These are phyloP conservation scores for Bovichtus diacanthus DNA, from an alignment of 2,797 vertebrate species.

Conservation along the genomic window DNA sequence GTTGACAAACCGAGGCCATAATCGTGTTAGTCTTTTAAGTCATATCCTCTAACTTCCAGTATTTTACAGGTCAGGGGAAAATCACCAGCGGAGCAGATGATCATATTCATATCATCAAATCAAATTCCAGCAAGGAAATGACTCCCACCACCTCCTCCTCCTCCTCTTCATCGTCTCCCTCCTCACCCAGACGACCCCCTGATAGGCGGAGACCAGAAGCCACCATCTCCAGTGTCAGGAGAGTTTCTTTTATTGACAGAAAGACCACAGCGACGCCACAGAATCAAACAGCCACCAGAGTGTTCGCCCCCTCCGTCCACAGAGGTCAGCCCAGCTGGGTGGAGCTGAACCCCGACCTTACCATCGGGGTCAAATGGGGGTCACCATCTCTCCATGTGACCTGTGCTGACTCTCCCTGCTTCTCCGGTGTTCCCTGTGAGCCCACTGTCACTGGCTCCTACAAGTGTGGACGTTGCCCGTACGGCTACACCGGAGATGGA, in stretches of 20 bases:
- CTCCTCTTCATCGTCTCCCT: constrained; percentile 46
- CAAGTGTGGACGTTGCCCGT: constrained; percentile 87
- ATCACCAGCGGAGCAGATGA: constrained; percentile 39
- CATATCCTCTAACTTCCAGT: constrained; percentile 78
- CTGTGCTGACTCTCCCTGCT: constrained; percentile 87
- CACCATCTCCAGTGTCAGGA: constrained; percentile 35
- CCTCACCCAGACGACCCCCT: constrained; percentile 48
- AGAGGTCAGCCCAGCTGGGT: constrained; percentile 45
- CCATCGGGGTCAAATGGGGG: constrained; percentile 33
- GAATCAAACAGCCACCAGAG: constrained; percentile 51
- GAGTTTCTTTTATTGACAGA: constrained; percentile 42
- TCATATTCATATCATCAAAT: constrained; percentile 37
- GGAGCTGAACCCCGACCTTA: constrained; percentile 57
- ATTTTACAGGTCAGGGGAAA: constrained; percentile 78
- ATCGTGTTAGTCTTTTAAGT: constrained; percentile 61
- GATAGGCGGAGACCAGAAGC: constrained; percentile 59
- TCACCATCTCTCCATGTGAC: constrained; percentile 54
- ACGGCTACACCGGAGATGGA: constrained; percentile 89
- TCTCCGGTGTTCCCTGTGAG: constrained; percentile 87
- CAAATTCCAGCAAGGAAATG: constrained; percentile 55
- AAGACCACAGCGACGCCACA: constrained; percentile 37
- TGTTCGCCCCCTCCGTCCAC: constrained; percentile 51
- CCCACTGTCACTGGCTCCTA: constrained; percentile 73
- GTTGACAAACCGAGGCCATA: neutral
- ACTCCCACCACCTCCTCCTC: constrained; percentile 37